Evolutionary conservation across 2,113 vertebrate genomes (phyloP), one percentile per base, ranked within the genome.

Genomic region (Gadus macrocephalus): DNA sequence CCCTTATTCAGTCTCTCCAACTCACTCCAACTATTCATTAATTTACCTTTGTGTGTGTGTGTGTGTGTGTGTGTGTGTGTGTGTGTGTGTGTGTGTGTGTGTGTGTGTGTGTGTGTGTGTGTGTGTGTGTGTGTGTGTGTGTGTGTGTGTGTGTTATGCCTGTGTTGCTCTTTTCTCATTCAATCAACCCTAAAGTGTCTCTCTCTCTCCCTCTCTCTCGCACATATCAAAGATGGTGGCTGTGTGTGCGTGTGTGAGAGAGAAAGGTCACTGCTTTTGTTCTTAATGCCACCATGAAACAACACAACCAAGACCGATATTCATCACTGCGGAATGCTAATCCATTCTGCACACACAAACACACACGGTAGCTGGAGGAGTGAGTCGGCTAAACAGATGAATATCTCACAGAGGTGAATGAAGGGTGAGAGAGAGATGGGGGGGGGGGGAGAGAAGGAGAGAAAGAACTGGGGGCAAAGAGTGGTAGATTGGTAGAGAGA

Each of bases 141-240:
- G 20, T 20, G 20, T 20, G 20, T 20, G 20, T 20, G 20, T 20
- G 20, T 42, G 79, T 12, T n/a, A n/a, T 68, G 61, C 16, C 72
- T 42, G 79, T 12, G 70, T 78, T 87, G 85, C 86, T 89, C 87
- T 90, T 89, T 90, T 89, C 82, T 83, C 67, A 73, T 78, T 81
- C 76, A 83, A 79, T 87, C 74, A 35, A 35, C 31, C 31, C 31
- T 35, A 5, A 4, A 35, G 31, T 62, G 61, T 35, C 27, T 64
- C 28, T 64, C 62, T 64, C 62, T 49, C 64, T 42, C 17, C 42
- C 64, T 58, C 67, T 69, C 28, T 3, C 67, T 66, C 64, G 49
- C 61, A 66, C 71, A 53, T 16, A 59, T 35, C 55, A 62, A 20
- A 14, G 60, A 62, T 14, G 27, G 20, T 62, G 22, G 3, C 3